Conservation (phyloP, 2,888 invertebrate genomes). For the Diarsia mendica region DNA sequence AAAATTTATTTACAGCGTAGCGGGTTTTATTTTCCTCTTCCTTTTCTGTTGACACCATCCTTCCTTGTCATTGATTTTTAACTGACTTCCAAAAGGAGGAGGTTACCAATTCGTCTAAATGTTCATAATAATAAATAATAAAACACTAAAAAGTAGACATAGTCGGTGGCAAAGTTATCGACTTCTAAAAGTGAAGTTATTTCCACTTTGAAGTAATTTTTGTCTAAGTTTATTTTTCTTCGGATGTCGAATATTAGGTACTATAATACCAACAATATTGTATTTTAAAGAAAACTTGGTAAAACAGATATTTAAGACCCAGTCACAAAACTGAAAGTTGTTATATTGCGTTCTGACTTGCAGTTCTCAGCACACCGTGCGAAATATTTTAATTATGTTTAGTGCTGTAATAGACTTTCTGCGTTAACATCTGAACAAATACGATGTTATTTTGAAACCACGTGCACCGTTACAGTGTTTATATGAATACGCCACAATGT, state of each 20-base stretch:
- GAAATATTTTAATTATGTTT: slow-evolving; percentile 61
- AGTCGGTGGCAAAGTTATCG: neutral
- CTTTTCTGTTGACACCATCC: neutral
- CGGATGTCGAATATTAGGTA: neutral
- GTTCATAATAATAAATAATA: neutral
- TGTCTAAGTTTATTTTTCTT: neutral
- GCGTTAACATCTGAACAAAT: slow-evolving; percentile 54
- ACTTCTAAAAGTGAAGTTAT: neutral
- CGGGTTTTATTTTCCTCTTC: neutral
- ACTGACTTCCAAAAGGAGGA: neutral
- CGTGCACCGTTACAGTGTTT: slow-evolving; percentile 21
- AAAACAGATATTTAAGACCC: slow-evolving; percentile 18
- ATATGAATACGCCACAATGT: slow-evolving; percentile 29
- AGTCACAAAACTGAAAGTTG: slow-evolving; percentile 19
- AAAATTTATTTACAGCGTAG: slow-evolving; percentile 4
- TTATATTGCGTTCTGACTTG: slow-evolving; percentile 18
- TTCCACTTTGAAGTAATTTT: neutral
- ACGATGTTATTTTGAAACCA: slow-evolving; percentile 33
- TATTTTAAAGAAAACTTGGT: neutral
- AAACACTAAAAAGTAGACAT: no score
- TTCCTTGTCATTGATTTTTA: neutral
- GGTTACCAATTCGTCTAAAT: neutral
- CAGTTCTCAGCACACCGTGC: slow-evolving; percentile 22
- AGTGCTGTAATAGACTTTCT: slow-evolving; percentile 58
- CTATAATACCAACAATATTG: neutral